A percentile compares a stretch with the other conserved stretches of the same genome.
These are phyloP conservation scores for Fregata magnificens DNA, from an alignment of 2,113 vertebrate genomes.

Conservation along the genomic window DNA sequence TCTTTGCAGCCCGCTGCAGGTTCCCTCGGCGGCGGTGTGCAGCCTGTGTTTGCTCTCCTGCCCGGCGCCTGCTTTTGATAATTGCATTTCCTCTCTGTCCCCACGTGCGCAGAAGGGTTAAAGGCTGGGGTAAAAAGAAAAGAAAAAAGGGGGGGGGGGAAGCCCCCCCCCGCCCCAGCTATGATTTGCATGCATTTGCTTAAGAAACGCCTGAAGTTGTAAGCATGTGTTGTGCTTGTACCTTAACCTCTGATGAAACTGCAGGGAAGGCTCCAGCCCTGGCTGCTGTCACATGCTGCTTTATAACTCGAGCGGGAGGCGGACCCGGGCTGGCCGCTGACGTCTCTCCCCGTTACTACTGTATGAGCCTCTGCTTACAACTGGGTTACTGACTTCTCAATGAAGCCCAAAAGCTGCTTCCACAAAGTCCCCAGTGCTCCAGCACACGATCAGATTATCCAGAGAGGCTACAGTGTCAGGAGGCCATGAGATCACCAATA, in stretches of 20 bases:
- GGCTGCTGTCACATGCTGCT: conserved; percentile 68
- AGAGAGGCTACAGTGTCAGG: conserved; percentile 2
- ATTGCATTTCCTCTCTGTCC: conserved; percentile 27
- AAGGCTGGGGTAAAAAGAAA: not conserved
- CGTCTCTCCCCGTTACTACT: conserved; percentile 65
- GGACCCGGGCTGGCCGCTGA: conserved; percentile 25
- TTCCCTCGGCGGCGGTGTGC: not conserved
- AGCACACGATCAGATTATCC: not conserved
- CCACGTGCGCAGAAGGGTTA: not conserved
- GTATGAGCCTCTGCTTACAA: conserved; percentile 56
- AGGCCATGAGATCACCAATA: not conserved
- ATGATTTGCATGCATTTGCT: conserved; percentile 34
- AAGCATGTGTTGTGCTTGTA: conserved; percentile 53
- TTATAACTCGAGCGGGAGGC: conserved; percentile 59
- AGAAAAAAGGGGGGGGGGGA: not conserved
- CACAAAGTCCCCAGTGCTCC: not conserved
- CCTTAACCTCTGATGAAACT: conserved; percentile 78
- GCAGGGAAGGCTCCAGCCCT: conserved; percentile 69
- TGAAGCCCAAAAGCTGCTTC: conserved; percentile 31
- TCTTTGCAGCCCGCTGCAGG: not conserved
- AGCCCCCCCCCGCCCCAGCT: not conserved
- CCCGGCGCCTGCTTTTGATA: not conserved
- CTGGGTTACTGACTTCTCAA: conserved; percentile 37
- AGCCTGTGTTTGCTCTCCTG: not conserved
- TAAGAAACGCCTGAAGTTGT: conserved; percentile 47